Base-by-base conservation (phyloP, 2,797 vertebrate genomes). In the Sebastes taczanowskii region DNA sequence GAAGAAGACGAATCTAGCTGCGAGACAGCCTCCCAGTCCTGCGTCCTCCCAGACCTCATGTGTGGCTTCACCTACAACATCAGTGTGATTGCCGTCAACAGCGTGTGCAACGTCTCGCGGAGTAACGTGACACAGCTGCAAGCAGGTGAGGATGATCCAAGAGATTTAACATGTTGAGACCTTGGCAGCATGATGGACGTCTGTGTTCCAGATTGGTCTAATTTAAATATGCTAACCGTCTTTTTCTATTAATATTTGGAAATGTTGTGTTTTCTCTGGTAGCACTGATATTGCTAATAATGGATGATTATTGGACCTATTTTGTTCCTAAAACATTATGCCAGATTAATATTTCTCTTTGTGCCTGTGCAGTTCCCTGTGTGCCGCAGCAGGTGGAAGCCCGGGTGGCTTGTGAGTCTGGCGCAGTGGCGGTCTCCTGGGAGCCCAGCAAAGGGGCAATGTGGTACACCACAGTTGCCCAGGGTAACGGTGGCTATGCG, bases 41-140 rank as follows among this genome's bases (percentile, higher is more conserved):
- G 96, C 66, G n/a, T 84, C 23, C 75, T 97, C 23, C 1, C 67
- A 4, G 85, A 93, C 71, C 92, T 96, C 34, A 16, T 63, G 56
- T 97, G 96, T 68, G 94, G 95, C 49, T 91, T 85, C 35, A 90
- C 77, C 8, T 97, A 97, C 88, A 95, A 93, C 80, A 72, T 96
- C 88, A 95, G 85, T 1, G 96, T 96, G 66, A 59, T 85, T 11
- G 92, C 95, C 2, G 3, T 90, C 11, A 92, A 90, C 78, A 73
- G 69, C 5, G 10, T 84, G n/a, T 97, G 96, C 88, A 94, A 94
- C 7, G 78, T 93, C 61, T 93, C 94, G 0, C 75, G 73, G 46
- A 95, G 94, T 65, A 11, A 34, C 2, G 25, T 88, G 2, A 61
- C 66, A 18, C 83, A 86, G 74, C 69, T 96, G 60, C 64, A 86